Evolutionary conservation across 2,797 vertebrate genomes (phyloP).

Genomic region (Acipenser oxyrinchus): DNA sequence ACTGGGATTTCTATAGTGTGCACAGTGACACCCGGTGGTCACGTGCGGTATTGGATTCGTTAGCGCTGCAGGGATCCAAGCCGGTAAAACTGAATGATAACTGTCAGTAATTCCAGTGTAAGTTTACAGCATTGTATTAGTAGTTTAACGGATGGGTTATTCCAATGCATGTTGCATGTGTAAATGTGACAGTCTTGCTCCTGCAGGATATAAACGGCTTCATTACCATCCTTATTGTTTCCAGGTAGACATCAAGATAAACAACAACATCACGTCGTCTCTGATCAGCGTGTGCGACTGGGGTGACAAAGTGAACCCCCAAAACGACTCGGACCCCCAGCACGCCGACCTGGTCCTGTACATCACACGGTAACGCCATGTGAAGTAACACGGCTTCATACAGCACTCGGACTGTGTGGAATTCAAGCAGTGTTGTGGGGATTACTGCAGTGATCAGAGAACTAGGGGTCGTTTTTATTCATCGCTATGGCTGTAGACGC

Average conservation of each 20-base stretch:
- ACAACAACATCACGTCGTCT: slow-evolving; percentile 75
- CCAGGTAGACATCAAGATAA: slow-evolving; percentile 75
- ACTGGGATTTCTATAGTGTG: no score
- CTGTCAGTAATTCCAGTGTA: no score
- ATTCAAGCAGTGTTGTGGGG: background rate
- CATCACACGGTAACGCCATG: slow-evolving; percentile 70
- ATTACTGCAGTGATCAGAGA: background rate
- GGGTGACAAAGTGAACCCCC: slow-evolving; percentile 73
- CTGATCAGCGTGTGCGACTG: slow-evolving; percentile 82
- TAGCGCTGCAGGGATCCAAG: no score
- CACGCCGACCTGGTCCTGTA: slow-evolving; percentile 89
- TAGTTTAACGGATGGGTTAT: no score
- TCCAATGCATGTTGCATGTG: background rate
- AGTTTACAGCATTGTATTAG: no score
- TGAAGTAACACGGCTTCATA: background rate
- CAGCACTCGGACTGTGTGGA: background rate
- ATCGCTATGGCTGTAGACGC: background rate
- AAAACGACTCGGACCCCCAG: slow-evolving; percentile 66
- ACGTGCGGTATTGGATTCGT: background rate
- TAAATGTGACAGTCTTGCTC: background rate
- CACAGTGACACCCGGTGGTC: background rate
- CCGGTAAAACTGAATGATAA: no score
- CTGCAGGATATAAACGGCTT: background rate
- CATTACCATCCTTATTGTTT: slow-evolving; percentile 13
- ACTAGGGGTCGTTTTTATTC: background rate